A percentile compares a stretch with the other conserved stretches of the same genome.
Evolutionary conservation across 2,797 vertebrate species (phyloP).

Genomic region (Arrhamphus sclerolepis): DNA sequence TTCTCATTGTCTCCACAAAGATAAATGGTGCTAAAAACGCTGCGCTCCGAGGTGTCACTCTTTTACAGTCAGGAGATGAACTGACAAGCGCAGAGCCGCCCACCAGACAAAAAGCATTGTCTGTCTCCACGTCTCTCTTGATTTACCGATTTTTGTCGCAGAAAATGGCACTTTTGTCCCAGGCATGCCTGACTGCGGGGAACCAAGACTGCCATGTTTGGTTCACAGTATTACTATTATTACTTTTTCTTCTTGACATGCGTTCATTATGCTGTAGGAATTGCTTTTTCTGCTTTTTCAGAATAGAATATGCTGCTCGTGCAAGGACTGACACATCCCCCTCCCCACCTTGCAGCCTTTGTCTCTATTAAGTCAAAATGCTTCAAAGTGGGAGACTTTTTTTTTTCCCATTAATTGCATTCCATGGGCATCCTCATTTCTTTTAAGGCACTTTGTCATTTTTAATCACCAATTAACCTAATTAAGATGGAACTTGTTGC

Average conservation of each 20-base stretch:
- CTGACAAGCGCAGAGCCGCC: constrained; percentile 75
- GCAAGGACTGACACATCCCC: no score
- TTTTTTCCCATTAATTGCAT: no score
- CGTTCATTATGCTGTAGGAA: constrained; percentile 21
- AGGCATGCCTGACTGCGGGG: constrained; percentile 62
- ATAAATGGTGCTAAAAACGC: constrained; percentile 55
- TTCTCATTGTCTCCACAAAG: constrained; percentile 13
- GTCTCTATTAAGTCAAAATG: no score
- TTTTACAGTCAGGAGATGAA: constrained; percentile 68
- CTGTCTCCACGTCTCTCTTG: constrained; percentile 75
- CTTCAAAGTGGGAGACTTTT: no score
- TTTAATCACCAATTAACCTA: constrained; percentile 1
- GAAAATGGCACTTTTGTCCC: constrained; percentile 80
- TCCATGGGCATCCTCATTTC: neutral
- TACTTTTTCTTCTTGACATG: constrained; percentile 19
- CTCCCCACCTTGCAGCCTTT: neutral
- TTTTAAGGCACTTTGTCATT: constrained; percentile 1
- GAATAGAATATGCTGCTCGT: constrained; percentile 25
- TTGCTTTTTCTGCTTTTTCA: constrained; percentile 19
- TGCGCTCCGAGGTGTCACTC: constrained; percentile 69
- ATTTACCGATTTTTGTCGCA: constrained; percentile 80
- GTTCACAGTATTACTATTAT: constrained; percentile 30
- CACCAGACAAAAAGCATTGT: constrained; percentile 78
- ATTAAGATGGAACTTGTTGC: constrained; percentile 9
- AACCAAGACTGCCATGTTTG: constrained; percentile 56